Conservation (phyloP, 2,113 vertebrate species). For the Capricornis sumatraensis region DNA sequence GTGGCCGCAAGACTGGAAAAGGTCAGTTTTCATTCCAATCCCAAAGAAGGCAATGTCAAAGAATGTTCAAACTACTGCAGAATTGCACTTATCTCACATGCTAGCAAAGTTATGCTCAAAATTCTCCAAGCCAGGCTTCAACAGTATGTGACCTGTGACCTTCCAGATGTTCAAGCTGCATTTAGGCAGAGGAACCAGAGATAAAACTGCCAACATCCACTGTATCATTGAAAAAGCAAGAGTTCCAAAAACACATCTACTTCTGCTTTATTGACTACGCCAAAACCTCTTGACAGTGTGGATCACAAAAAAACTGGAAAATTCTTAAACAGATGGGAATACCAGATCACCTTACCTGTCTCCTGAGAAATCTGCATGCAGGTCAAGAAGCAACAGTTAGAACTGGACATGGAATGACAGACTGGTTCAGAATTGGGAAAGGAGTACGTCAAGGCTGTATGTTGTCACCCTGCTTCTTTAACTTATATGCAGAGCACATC, state of each 20-base stretch:
- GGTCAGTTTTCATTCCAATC: not conserved
- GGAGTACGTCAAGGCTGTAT: not conserved
- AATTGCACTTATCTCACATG: not conserved
- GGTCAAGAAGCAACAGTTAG: not conserved
- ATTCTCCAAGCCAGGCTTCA: not conserved
- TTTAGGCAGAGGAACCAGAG: not conserved
- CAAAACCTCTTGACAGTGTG: not conserved
- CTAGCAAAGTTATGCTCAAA: not conserved
- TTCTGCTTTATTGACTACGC: not conserved
- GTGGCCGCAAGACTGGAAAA: not conserved
- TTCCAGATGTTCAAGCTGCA: not conserved
- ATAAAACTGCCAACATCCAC: not conserved
- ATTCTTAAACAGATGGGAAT: not conserved
- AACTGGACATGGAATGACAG: not conserved
- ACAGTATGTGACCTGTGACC: not conserved
- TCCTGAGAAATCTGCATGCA: not conserved
- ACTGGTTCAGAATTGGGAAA: not conserved
- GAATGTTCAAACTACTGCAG: not conserved
- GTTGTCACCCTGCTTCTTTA: not conserved
- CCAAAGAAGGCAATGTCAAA: not conserved
- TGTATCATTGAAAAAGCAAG: not conserved
- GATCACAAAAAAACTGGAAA: not conserved
- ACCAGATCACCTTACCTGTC: not conserved
- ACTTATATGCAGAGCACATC: not conserved
- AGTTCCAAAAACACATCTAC: not conserved